Evolutionary conservation across 1,140 invertebrate genomes (phyloP).

Genomic region (Micrasema longulum): DNA sequence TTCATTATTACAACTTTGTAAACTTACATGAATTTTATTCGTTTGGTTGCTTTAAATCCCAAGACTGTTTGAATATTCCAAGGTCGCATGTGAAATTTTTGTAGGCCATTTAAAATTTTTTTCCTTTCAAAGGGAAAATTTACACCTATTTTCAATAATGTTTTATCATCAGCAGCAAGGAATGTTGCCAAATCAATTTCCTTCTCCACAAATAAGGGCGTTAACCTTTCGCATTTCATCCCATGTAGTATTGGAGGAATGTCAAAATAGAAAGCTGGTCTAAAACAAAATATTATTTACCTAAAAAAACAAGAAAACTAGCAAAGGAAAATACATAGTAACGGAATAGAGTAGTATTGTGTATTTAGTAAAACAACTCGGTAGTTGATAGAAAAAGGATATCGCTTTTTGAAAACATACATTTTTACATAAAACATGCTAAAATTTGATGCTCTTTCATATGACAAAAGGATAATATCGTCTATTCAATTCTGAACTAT

Average conservation of each 20-base stretch:
- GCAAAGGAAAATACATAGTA: too few species aligned
- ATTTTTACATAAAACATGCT: too few species aligned
- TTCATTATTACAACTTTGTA: too few species aligned
- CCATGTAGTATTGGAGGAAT: slow-evolving; percentile 66
- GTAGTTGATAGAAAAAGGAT: too few species aligned
- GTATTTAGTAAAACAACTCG: too few species aligned
- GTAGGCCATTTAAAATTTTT: slow-evolving; percentile 62
- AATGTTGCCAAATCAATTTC: slow-evolving; percentile 67
- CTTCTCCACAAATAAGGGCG: slow-evolving; percentile 59
- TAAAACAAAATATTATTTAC: slow-evolving; percentile 58
- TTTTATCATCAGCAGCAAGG: slow-evolving; percentile 66
- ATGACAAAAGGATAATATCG: too few species aligned
- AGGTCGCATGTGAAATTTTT: slow-evolving; percentile 66
- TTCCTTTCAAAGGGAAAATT: slow-evolving; percentile 68
- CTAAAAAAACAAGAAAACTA: too few species aligned
- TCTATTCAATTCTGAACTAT: too few species aligned
- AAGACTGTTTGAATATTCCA: slow-evolving; percentile 66
- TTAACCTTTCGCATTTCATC: slow-evolving; percentile 68
- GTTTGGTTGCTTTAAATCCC: slow-evolving; percentile 55
- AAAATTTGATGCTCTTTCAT: too few species aligned
- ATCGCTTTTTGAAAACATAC: too few species aligned
- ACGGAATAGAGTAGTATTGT: too few species aligned
- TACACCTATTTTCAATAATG: slow-evolving; percentile 66
- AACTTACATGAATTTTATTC: slow-evolving; percentile 44
- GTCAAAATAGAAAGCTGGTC: slow-evolving; percentile 60